Base-by-base conservation (phyloP, 2,113 vertebrate genomes). In the Sigmodon hispidus region DNA sequence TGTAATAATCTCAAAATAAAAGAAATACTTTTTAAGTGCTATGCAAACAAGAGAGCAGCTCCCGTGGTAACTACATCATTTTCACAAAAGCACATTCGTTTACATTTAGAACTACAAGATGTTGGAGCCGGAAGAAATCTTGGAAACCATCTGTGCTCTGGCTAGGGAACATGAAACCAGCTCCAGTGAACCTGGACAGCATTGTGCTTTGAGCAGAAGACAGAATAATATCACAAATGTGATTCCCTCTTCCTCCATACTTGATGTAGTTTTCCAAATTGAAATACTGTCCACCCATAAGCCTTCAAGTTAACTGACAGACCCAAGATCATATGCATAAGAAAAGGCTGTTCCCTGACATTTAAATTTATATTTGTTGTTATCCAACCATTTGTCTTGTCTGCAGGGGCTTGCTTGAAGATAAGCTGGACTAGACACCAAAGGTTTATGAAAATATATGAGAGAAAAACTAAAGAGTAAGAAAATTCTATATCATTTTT, bases 381-480 rank as follows among this genome's bases (percentile, higher is more conserved):
- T 85, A 0, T 93, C 96, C 75, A 70, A 94, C 89, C 93, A 97
- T 97, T 96, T 93, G 61, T 97, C 94, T 97, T 97, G 91, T 93
- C 87, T 93, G 26, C 4, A 63, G 92, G 57, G 70, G 22, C 65
- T 96, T 57, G 48, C 80, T 96, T 65, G 70, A 93, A 97, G 97
- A 97, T 97, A 94, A 97, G 85, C 90, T 90, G 1, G 76, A 80
- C 45, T 70, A 92, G 69, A 57, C 79, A 96, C 81, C 94, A 90
- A 80, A 96, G 79, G 80, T 94, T 96, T 97, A 92, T 85, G 92
- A 94, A 95, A 92, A 93, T 67, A 36, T 43, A 11, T 65, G 59
- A 43, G 65, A 96, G 77, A 34, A 75, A 79, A 70, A 36, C 45
- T 79, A 85, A 91, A 94, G 93, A 40, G 61, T 87, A 80, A 94